Percentiles rank a stretch among this genome's conserved stretches.
These are phyloP conservation scores for Lordiphosa stackelbergi DNA, from an alignment of 1,140 invertebrate genomes.

Conservation along the genomic window DNA sequence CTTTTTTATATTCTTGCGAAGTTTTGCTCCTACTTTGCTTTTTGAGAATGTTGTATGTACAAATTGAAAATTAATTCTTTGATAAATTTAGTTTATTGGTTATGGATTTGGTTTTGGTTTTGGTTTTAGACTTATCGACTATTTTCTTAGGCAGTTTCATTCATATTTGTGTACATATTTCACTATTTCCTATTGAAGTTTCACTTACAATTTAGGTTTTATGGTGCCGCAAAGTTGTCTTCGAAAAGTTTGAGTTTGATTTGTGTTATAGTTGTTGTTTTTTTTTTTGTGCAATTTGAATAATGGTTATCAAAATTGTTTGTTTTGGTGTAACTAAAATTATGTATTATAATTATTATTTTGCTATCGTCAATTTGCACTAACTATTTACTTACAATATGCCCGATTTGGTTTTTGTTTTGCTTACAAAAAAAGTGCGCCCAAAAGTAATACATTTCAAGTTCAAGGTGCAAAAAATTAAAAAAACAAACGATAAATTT, in stretches of 20 bases:
- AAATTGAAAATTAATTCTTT: slow-evolving; percentile 45
- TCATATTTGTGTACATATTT: slow-evolving; percentile 61
- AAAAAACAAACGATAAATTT: slow-evolving; percentile 19
- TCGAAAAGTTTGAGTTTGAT: slow-evolving; percentile 47
- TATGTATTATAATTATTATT: slow-evolving; percentile 39
- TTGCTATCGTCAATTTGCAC: slow-evolving; percentile 49
- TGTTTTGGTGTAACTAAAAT: slow-evolving; percentile 57
- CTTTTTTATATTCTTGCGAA: slow-evolving; percentile 54
- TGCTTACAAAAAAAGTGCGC: slow-evolving; percentile 43
- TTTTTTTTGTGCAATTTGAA: slow-evolving; percentile 67
- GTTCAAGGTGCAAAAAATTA: slow-evolving; percentile 43
- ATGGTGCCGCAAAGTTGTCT: slow-evolving; percentile 58
- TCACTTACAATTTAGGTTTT: slow-evolving; percentile 36
- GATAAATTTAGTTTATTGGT: slow-evolving; percentile 10
- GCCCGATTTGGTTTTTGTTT: too few relatives aligned
- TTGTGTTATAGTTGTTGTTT: slow-evolving; percentile 21
- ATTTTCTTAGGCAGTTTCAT: slow-evolving; percentile 72
- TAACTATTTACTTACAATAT: slow-evolving; percentile 43
- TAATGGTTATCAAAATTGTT: slow-evolving; percentile 51
- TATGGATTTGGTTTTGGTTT: slow-evolving; percentile 35
- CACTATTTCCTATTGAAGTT: slow-evolving; percentile 26
- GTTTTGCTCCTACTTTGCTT: slow-evolving; percentile 75
- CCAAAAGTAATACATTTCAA: slow-evolving; percentile 49
- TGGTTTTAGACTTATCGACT: slow-evolving; percentile 53
- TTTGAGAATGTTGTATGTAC: slow-evolving; percentile 37